These are phyloP conservation scores for Chrosomus eos DNA, from an alignment of 2,797 vertebrate genomes.

Conservation along the genomic window DNA sequence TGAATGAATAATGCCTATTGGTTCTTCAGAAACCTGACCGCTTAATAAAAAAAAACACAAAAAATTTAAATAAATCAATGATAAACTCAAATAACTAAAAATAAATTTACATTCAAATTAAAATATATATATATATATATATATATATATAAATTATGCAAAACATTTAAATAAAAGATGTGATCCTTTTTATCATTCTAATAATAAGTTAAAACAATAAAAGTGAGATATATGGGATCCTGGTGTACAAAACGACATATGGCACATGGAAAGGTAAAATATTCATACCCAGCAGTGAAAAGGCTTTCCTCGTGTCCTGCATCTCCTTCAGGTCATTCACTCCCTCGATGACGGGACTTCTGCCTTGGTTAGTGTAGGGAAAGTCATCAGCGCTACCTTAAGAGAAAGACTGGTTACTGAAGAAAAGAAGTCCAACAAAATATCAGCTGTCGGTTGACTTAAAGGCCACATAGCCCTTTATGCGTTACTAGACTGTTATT, in stretches of 20 bases:
- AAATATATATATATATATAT: not conserved
- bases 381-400: conserved; percentile 87
- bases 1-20: not conserved
- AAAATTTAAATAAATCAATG: too few relatives aligned
- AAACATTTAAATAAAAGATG: not conserved
- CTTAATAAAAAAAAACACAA: not conserved
- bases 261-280: not conserved
- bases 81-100: not conserved
- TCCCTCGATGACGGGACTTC: conserved; percentile 86
- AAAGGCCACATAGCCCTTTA: not conserved
- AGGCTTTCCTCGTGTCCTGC: conserved; percentile 87
- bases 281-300: conserved; percentile 87
- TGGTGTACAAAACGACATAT: not conserved
- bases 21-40: not conserved
- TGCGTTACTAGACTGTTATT: not conserved
- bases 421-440: not conserved
- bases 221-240: not conserved
- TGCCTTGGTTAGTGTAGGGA: conserved; percentile 90
- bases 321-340: conserved; percentile 91
- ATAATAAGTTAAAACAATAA: not conserved
- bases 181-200: not conserved
- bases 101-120: not conserved
- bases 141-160: not conserved
- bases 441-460: not conserved
- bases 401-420: conserved; percentile 55